A percentile compares a stretch with the other conserved stretches of the same genome.
Conservation (phyloP, 2,888 invertebrate species). For the Mechanitis mazaeus region DNA sequence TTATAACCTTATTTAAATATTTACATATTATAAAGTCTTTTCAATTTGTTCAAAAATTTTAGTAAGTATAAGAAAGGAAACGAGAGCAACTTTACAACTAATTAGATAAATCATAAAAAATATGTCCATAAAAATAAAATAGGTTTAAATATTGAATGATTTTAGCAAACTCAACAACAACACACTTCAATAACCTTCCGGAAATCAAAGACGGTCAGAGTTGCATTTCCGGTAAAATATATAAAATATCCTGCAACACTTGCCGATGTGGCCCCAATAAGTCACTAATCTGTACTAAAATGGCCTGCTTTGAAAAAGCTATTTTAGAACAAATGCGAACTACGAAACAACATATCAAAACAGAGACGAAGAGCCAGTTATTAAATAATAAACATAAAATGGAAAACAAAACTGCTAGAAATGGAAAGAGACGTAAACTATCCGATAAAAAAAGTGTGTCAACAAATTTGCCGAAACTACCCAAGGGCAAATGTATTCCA, state of each 20-base stretch:
- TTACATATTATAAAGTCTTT: too few relatives aligned
- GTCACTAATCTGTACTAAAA: constrained; percentile 56
- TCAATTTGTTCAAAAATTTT: too few relatives aligned
- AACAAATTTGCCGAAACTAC: constrained; percentile 26
- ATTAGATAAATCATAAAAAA: too few relatives aligned
- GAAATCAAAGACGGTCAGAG: constrained; percentile 42
- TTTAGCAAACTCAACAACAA: constrained; percentile 17
- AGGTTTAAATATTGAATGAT: constrained; percentile 1
- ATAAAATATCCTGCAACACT: constrained; percentile 54
- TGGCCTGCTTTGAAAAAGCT: constrained; percentile 42
- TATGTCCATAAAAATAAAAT: too few relatives aligned
- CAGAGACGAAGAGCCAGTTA: background rate
- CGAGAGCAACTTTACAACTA: too few relatives aligned
- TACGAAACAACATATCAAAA: background rate
- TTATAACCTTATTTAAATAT: too few relatives aligned
- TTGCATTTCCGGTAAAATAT: constrained; percentile 44
- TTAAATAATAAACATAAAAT: constrained; percentile 4
- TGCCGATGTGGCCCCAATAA: constrained; percentile 46
- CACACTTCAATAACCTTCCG: constrained; percentile 32
- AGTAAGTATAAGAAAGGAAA: too few relatives aligned
- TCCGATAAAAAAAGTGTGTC: constrained; percentile 4
- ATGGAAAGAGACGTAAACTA: background rate
- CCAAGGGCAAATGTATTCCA: constrained; percentile 38
- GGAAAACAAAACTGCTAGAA: constrained; percentile 1
- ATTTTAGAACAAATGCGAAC: background rate